Evolutionary conservation across 2,797 vertebrate species (phyloP), one percentile per base, ranked within the genome.

Genomic region (Fistularia commersonii): DNA sequence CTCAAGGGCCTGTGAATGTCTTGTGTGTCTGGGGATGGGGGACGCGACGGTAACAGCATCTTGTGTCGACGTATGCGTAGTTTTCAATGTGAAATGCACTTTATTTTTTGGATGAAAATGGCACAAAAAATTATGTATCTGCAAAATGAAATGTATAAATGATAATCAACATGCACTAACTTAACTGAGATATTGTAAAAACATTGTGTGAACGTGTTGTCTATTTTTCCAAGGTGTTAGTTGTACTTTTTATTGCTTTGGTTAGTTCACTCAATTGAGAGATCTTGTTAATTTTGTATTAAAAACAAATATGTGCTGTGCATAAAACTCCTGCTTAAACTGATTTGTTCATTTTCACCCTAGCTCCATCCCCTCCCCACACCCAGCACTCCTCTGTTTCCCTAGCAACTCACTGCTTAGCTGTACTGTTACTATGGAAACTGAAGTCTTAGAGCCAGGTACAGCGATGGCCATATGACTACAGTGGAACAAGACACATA

Each of bases 1-100:
- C 74, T 84, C 61, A 81, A 84, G 77, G 77, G 72, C 69, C 73
- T 82, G 77, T 63, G 66, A 80, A 64, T 79, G 79, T 71, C 68
- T n/a, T 73, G 75, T 48, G 64, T 59, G 62, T 45, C 43, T 40
- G 47, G 42, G 31, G 46, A 32, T 15, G 48, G 43, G 41, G 66
- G 70, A 54, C 53, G 52, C 74, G 65, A 81, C 67, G 61, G 81
- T 81, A 82, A 80, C 77, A 85, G 85, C 87, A 90, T 91, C 81
- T 87, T 89, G 86, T 91, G 82, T 88, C 91, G 79, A 90, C n/a
- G n/a, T n/a, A n/a, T n/a, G n/a, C 53, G 76, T 90, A 85, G 86
- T 89, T 76, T 83, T 89, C 80, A 88, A 90, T 90, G 89, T 91
- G 83, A 92, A 91, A 92, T 91, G 91, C 91, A 92, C 91, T 92